phyloP scores from a whole-genome alignment of 2,888 invertebrate species.

The Heliconius ethilla region DNA sequence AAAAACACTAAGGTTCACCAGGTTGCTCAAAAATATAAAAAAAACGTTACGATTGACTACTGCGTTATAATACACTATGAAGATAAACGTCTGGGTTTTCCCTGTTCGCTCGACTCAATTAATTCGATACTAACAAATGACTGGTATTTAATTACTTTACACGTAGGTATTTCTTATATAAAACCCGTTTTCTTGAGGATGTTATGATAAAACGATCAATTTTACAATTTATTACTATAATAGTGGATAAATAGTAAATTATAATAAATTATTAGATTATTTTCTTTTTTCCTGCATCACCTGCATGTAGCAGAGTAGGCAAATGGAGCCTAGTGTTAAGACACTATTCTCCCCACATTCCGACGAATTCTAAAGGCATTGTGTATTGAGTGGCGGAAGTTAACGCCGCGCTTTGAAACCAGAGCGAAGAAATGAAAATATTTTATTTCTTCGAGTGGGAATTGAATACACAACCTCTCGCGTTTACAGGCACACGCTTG shows the following conservation, averaged over 20 bases:
- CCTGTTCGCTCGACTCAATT: conserved; percentile 30
- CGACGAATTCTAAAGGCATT: too few relatives aligned
- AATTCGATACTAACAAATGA: conserved; percentile 29
- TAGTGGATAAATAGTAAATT: neutral
- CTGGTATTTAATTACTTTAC: conserved; percentile 27
- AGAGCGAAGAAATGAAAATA: too few relatives aligned
- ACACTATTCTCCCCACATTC: too few relatives aligned
- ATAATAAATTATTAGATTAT: too few relatives aligned
- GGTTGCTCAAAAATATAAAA: neutral
- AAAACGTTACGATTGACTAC: conserved; percentile 3
- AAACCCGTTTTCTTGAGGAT: conserved; percentile 14
- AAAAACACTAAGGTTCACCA: neutral
- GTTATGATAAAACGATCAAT: neutral
- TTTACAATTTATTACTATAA: neutral
- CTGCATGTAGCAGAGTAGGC: too few relatives aligned
- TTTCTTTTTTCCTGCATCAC: too few relatives aligned
- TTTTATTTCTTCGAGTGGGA: too few relatives aligned
- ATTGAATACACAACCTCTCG: too few relatives aligned
- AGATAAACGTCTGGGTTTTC: conserved; percentile 31
- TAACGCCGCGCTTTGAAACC: too few relatives aligned
- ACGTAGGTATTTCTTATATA: conserved; percentile 5
- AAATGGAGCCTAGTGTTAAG: too few relatives aligned
- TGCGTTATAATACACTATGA: conserved; percentile 23
- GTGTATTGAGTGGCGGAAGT: too few relatives aligned
- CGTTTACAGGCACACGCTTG: too few relatives aligned